Base-by-base conservation (phyloP, 2,888 invertebrate species). In the Xanthia icteritia region DNA sequence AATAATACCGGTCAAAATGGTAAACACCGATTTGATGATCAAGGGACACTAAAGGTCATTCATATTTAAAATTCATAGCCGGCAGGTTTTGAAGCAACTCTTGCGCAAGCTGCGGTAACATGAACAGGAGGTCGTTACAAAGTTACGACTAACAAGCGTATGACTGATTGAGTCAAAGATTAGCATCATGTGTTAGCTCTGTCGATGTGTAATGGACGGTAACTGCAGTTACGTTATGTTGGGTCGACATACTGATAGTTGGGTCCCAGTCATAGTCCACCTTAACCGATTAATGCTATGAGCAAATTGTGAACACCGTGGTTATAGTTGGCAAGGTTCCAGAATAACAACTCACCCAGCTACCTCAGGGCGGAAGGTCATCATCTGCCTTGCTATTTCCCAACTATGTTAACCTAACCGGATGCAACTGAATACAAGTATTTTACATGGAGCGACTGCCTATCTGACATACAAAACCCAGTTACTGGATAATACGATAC, bases 1-100 rank as follows among this genome's bases (percentile, higher is more conserved):
- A 76, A 82, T 83, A 77, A 87, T 87, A 42, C 36, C 6, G 84
- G 82, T 68, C 73, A 51, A 8, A 66, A 36, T 66, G 48, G 36
- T 23, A 76, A 56, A 56, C 27, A 48, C 1, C 15, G 39, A 36
- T 69, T 56, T 45, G 23, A n/a, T 13, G 51, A 76, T 42, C 20
- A 42, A 67, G 31, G 23, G 36, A 64, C 23, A 48, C 5, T n/a
- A n/a, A 60, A 60, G n/a, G 27, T 60, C 9, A 31, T 42, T 20
- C 39, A 36, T 17, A n/a, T 6, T n/a, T n/a, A n/a, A 6, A 45
- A 48, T 45, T 27, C 27, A 66, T 73, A 54, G 69, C 72, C 45
- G 60, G 63, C 65, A 76, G 39, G 39, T 63, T 70, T n/a, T 64
- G 31, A 39, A 31, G 56, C 48, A 56, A 78, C 54, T 78, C 56